phyloP scores from a whole-genome alignment of 2,113 vertebrate species.

The Pseudolaguvia tuberculata region DNA sequence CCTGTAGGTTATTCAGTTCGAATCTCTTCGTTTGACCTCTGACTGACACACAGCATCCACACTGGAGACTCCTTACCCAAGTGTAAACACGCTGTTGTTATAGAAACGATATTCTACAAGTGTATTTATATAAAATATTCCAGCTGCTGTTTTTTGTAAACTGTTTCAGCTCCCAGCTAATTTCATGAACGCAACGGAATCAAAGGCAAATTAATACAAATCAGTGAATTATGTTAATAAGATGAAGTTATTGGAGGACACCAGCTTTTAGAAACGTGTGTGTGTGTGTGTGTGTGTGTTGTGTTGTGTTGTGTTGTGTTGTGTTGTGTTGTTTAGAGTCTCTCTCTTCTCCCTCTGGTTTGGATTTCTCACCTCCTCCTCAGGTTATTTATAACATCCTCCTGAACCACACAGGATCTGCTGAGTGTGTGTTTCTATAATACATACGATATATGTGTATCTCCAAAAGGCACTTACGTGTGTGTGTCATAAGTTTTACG shows the following conservation, averaged over 20 bases:
- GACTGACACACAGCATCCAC: neutral
- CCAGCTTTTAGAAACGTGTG: neutral
- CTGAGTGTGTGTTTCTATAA: constrained; percentile 1
- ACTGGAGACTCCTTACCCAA: neutral
- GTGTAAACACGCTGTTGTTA: neutral
- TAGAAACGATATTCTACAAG: neutral
- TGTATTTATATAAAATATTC: neutral
- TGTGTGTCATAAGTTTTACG: neutral
- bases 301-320: too few relatives aligned
- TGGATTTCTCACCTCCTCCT: constrained; percentile 49
- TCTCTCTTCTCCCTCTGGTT: constrained; percentile 23
- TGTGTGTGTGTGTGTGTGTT: neutral
- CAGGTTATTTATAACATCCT: constrained; percentile 61
- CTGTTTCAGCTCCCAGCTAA: neutral
- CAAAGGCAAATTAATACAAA: neutral
- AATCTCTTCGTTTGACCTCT: neutral
- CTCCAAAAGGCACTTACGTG: neutral
- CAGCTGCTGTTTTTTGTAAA: too few relatives aligned
- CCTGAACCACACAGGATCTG: constrained; percentile 3
- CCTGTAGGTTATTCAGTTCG: too few relatives aligned
- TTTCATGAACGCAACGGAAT: neutral
- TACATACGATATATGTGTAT: neutral
- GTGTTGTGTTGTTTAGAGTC: too few relatives aligned
- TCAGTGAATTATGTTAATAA: neutral
- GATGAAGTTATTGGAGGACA: neutral